Evolutionary conservation across 2,113 vertebrate genomes (phyloP).

Genomic region (Chauna torquata): DNA sequence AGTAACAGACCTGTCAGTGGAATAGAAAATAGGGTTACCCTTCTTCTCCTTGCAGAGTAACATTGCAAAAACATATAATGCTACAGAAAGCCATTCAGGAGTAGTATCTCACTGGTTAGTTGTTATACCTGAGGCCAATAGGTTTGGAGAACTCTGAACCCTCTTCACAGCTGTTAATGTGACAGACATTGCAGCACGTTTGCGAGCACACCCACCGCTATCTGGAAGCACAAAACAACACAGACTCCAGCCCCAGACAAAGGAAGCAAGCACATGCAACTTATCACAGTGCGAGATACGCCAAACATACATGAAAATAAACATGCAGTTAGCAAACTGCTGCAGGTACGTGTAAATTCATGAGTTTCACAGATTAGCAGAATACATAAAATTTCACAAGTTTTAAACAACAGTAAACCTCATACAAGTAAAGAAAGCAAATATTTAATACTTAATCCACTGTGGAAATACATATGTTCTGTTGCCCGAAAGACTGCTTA

Average conservation of each 20-base stretch:
- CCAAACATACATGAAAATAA: neutral
- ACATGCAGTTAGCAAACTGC: constrained; percentile 42
- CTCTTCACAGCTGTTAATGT: constrained; percentile 96
- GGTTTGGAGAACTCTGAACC: constrained; percentile 97
- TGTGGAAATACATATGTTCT: neutral
- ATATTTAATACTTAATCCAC: neutral
- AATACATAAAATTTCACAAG: neutral
- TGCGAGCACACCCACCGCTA: constrained; percentile 92
- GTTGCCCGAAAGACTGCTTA: constrained; percentile 29
- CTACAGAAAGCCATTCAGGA: constrained; percentile 23
- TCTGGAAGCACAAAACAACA: constrained; percentile 91
- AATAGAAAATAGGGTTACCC: neutral
- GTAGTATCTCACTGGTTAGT: constrained; percentile 40
- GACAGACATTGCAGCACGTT: constrained; percentile 91
- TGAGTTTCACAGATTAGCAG: constrained; percentile 11
- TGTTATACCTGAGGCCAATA: constrained; percentile 91
- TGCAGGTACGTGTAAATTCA: neutral
- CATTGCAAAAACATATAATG: neutral
- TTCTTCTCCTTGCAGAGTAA: neutral
- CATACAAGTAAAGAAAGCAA: neutral
- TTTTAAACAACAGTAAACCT: constrained; percentile 30
- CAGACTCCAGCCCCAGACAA: constrained; percentile 77
- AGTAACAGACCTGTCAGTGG: neutral
- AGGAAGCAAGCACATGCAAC: constrained; percentile 81
- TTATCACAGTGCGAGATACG: neutral